Evolutionary conservation across 2,797 vertebrate species (phyloP).

Genomic region (Martes flavigula): DNA sequence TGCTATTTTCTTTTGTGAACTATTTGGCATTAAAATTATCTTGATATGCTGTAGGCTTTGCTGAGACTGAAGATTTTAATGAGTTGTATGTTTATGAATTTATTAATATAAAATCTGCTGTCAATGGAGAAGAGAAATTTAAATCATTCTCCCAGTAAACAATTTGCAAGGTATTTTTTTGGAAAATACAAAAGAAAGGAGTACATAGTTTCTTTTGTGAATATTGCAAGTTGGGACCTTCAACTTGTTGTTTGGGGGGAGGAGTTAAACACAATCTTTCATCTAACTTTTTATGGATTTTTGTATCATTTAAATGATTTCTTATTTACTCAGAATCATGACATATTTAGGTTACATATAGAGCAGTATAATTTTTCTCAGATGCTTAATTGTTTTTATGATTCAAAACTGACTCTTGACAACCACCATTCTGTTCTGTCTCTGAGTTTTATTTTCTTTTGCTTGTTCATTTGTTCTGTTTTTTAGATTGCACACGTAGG

Average conservation of each 20-base stretch:
- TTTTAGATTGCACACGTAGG: not conserved
- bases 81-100: constrained; percentile 20
- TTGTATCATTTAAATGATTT: constrained; percentile 63
- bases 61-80: constrained; percentile 43
- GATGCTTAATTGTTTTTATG: constrained; percentile 58
- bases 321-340: constrained; percentile 66
- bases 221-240: not conserved
- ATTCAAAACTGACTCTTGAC: not conserved
- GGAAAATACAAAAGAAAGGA: not conserved
- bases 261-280: constrained; percentile 51
- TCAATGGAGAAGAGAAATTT: constrained; percentile 14
- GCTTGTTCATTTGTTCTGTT: not conserved
- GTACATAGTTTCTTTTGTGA: constrained; percentile 24
- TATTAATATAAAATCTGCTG: constrained; percentile 30
- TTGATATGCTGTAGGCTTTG: constrained; percentile 31
- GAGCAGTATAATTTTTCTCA: constrained; percentile 38
- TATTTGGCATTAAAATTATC: constrained; percentile 47
- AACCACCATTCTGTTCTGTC: not conserved
- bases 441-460: not conserved
- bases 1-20: constrained; percentile 34
- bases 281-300: constrained; percentile 57
- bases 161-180: not conserved
- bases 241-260: not conserved
- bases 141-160: constrained; percentile 23
- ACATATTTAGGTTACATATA: constrained; percentile 65